Conservation (phyloP, 2,797 vertebrate species). For the Toxotes lorentzi region DNA sequence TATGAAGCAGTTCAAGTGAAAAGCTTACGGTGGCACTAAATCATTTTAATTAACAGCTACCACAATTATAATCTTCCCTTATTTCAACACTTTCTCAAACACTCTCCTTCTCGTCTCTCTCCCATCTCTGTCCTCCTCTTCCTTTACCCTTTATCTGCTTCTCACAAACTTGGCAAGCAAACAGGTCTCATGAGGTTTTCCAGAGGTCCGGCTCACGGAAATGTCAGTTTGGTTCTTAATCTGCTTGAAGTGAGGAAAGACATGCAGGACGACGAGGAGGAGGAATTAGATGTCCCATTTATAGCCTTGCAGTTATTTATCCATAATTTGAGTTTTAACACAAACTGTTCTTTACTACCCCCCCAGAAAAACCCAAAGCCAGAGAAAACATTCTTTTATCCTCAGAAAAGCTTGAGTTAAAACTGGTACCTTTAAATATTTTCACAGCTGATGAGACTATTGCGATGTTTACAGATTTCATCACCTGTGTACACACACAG, state of each 20-base stretch:
- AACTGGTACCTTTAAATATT: conserved; percentile 32
- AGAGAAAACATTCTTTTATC: conserved; percentile 9
- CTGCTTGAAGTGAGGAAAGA: conserved; percentile 35
- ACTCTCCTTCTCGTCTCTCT: neutral
- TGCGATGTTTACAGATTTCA: conserved; percentile 40
- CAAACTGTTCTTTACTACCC: neutral
- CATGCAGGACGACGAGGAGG: conserved; percentile 12
- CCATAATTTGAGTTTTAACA: conserved; percentile 1
- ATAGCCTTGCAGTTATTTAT: conserved; percentile 29
- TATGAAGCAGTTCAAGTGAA: conserved; percentile 57
- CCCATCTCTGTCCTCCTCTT: neutral
- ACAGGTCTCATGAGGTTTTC: conserved; percentile 61
- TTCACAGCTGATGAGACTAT: conserved; percentile 30
- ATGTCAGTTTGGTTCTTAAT: conserved; percentile 51
- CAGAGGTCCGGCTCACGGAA: conserved; percentile 57
- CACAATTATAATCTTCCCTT: conserved; percentile 40
- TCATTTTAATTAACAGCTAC: conserved; percentile 56
- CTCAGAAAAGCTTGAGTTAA: neutral
- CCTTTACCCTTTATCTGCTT: neutral
- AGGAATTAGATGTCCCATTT: conserved; percentile 36
- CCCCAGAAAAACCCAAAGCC: neutral
- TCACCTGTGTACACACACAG: conserved; percentile 45
- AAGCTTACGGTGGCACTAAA: conserved; percentile 44
- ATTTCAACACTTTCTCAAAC: conserved; percentile 46
- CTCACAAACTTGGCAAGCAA: conserved; percentile 54